These are phyloP conservation scores for Hippocampus barbouri DNA, from an alignment of 2,113 vertebrate genomes.

Conservation along the genomic window DNA sequence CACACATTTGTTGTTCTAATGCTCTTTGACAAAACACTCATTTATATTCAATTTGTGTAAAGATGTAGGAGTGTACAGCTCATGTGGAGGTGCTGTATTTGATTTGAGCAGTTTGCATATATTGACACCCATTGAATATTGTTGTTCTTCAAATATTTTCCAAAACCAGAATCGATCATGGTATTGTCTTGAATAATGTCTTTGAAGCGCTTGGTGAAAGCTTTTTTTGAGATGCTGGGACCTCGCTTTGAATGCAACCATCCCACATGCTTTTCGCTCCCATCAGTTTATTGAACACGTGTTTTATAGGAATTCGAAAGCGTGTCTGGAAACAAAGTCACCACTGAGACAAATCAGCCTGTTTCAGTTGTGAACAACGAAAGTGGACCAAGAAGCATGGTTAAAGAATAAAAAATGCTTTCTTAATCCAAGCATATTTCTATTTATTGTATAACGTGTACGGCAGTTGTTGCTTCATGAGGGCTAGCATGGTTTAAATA, in stretches of 20 bases:
- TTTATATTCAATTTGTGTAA: not conserved
- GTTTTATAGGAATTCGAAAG: conserved; percentile 23
- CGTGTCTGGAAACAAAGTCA: not conserved
- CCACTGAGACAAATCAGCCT: conserved; percentile 4
- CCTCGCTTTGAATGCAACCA: not conserved
- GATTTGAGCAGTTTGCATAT: not conserved
- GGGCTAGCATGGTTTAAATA: conserved; percentile 68
- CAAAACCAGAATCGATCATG: not conserved
- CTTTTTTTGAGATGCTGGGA: not conserved
- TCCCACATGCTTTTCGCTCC: not conserved
- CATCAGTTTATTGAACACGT: not conserved
- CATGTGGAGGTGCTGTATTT: not conserved
- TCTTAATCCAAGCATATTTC: conserved; percentile 52
- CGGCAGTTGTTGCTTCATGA: conserved; percentile 59
- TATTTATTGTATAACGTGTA: conserved; percentile 52
- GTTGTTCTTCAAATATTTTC: conserved; percentile 1
- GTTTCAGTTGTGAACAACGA: conserved; percentile 21
- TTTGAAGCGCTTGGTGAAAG: not conserved
- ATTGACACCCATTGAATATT: not conserved
- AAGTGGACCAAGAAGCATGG: conserved; percentile 48
- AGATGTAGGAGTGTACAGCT: not conserved
- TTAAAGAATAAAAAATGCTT: conserved; percentile 50
- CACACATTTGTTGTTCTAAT: not conserved
- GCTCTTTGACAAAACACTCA: not conserved
- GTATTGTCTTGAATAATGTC: not conserved